Percentiles rank a stretch among this genome's conserved stretches.
Conservation (phyloP, 2,113 vertebrate genomes). For the Emydocephalus ijimae region DNA sequence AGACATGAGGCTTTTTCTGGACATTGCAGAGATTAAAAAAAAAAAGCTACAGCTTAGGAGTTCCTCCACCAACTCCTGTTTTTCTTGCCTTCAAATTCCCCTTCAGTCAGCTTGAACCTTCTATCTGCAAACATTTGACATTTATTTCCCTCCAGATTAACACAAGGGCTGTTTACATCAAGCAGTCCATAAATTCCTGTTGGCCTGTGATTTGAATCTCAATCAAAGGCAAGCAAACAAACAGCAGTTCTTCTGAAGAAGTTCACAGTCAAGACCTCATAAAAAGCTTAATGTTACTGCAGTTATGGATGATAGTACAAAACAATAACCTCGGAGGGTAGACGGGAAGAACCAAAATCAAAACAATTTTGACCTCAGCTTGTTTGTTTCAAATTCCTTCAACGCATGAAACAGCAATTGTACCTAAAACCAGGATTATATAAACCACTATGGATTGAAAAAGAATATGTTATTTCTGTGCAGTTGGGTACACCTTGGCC, state of each 20-base stretch:
- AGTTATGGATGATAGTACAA: background rate
- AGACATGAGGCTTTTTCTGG: background rate
- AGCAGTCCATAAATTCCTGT: background rate
- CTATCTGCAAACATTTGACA: background rate
- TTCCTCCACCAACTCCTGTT: background rate
- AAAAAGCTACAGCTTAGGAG: background rate
- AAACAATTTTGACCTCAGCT: background rate
- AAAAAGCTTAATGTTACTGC: background rate
- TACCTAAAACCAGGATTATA: background rate
- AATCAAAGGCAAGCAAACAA: background rate
- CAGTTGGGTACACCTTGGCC: background rate
- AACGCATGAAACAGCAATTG: background rate
- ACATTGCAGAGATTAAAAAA: background rate
- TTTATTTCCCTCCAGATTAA: background rate
- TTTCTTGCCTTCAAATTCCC: background rate
- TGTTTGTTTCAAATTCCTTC: background rate
- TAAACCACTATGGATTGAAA: background rate
- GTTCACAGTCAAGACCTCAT: background rate
- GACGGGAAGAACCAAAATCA: background rate
- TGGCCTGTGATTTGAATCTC: background rate
- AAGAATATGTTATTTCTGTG: background rate
- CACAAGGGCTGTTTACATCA: background rate
- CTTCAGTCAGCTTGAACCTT: background rate
- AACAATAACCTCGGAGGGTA: background rate
- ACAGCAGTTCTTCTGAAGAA: background rate